Conservation (phyloP, 2,113 vertebrate genomes). For the Myrmecophaga tridactyla region DNA sequence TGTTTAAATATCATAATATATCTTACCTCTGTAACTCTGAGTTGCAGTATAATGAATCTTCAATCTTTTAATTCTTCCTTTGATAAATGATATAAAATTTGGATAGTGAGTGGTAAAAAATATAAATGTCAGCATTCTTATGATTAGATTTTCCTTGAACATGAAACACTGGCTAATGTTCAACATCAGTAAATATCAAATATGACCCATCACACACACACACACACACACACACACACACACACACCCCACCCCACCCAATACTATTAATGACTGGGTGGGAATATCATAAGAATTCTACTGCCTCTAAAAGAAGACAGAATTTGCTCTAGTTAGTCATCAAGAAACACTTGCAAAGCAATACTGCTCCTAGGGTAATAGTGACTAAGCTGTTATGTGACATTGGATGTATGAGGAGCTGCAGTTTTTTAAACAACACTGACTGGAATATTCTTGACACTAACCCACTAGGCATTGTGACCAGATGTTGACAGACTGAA, state of each 20-base stretch:
- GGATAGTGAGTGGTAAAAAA: neutral
- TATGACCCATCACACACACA: neutral
- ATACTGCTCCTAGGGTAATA: neutral
- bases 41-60: neutral
- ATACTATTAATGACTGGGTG: neutral
- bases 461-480: neutral
- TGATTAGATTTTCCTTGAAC: neutral
- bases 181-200: neutral
- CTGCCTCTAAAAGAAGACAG: neutral
- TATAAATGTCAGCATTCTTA: neutral
- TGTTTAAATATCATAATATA: neutral
- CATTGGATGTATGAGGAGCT: neutral
- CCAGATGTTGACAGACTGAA: neutral
- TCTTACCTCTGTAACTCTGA: neutral
- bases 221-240: neutral
- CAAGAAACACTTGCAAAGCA: neutral
- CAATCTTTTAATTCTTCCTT: neutral
- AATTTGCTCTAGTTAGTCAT: neutral
- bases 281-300: neutral
- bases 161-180: neutral
- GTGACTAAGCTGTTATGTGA: neutral
- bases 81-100: neutral
- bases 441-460: neutral
- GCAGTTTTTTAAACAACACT: neutral
- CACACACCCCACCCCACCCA: fast-evolving